These are phyloP conservation scores for Dioctria rufipes DNA, from an alignment of 2,888 invertebrate species.

Conservation along the genomic window DNA sequence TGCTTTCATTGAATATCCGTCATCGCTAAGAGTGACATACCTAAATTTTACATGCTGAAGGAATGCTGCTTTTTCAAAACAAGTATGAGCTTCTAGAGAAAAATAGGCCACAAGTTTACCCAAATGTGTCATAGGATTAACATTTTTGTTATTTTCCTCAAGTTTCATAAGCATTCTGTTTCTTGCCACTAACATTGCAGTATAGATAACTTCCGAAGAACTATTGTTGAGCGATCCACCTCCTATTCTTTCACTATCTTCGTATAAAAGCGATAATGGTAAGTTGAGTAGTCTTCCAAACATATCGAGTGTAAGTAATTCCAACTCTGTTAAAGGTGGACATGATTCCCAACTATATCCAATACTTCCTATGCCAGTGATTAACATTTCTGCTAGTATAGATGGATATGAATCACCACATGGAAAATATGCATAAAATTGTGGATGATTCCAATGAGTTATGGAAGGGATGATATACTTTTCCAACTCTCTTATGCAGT, in stretches of 20 bases:
- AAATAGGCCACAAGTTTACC: conserved; percentile 43
- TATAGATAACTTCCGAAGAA: conserved; percentile 51
- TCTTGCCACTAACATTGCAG: conserved; percentile 51
- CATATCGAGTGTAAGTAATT: conserved; percentile 90
- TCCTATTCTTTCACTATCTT: conserved; percentile 79
- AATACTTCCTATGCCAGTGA: conserved; percentile 83
- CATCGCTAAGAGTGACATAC: neutral
- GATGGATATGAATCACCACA: conserved; percentile 84
- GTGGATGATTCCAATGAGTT: conserved; percentile 90
- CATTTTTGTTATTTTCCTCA: neutral
- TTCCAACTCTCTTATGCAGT: conserved; percentile 86
- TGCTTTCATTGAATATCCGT: conserved; percentile 1
- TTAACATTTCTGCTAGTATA: conserved; percentile 83
- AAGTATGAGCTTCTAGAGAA: conserved; percentile 44
- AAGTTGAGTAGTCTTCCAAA: conserved; percentile 83
- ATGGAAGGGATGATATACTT: conserved; percentile 86
- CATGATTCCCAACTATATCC: conserved; percentile 90
- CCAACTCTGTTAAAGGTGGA: conserved; percentile 88
- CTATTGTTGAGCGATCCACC: conserved; percentile 80
- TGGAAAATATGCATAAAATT: conserved; percentile 90
- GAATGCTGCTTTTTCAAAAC: conserved; percentile 41
- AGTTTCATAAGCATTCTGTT: neutral
- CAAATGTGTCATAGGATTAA: neutral
- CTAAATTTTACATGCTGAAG: neutral
- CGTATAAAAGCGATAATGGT: conserved; percentile 81